A percentile compares a stretch with the other conserved stretches of the same genome.
phyloP scores from a whole-genome alignment of 2,113 vertebrate species.

The Boleophthalmus pectinirostris region DNA sequence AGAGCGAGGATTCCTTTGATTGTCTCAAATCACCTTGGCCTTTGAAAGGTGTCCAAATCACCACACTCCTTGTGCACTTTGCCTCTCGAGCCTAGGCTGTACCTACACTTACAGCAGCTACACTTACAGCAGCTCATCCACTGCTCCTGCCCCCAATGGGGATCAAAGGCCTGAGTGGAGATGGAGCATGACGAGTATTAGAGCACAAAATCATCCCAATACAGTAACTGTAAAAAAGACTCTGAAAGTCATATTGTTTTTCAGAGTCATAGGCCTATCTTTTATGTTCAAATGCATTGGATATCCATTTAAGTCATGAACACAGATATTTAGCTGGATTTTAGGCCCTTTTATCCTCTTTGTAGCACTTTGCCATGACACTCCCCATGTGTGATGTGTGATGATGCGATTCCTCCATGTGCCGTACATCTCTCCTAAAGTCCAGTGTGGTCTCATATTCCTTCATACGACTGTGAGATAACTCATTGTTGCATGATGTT shows the following conservation, averaged over 20 bases:
- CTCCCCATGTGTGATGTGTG: background rate
- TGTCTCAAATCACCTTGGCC: conserved; percentile 31
- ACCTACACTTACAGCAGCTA: conserved; percentile 18
- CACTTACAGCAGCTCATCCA: conserved; percentile 9
- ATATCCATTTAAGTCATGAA: too few species aligned
- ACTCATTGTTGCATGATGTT: background rate
- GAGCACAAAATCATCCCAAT: background rate
- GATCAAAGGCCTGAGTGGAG: conserved; percentile 29
- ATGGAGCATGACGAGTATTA: conserved; percentile 1
- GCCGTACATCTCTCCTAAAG: background rate
- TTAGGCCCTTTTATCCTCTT: background rate
- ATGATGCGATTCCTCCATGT: background rate
- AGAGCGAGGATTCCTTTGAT: conserved; percentile 26
- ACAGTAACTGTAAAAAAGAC: background rate
- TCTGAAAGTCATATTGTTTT: conserved; percentile 6
- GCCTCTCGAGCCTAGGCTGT: conserved; percentile 30
- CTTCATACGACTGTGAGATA: background rate
- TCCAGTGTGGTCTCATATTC: too few species aligned
- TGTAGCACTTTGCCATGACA: background rate
- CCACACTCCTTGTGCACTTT: conserved; percentile 16
- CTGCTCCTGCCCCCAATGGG: background rate
- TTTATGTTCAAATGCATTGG: background rate
- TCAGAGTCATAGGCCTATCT: background rate
- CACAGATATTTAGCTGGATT: background rate
- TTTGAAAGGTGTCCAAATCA: conserved; percentile 40